Base-by-base conservation (phyloP, 2,888 invertebrate genomes). In the Nomada fabriciana region DNA sequence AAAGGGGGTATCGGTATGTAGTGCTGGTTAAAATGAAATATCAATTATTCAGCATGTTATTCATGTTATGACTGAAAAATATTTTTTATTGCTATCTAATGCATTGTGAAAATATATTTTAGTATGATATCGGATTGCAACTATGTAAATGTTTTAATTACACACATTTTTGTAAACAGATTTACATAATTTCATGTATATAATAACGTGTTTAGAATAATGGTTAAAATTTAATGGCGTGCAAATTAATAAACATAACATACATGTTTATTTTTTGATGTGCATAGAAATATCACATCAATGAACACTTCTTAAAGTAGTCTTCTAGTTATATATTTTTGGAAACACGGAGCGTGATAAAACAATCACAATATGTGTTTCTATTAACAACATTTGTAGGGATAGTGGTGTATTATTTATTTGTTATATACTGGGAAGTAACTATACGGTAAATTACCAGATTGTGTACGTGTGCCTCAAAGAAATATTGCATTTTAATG, bases 401-500 rank as follows among this genome's bases (percentile, higher is more conserved):
- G 2, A 50, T 36, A 43, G 61, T 59, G 20, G 43, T 55, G 25
- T 59, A 42, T 75, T 57, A 60, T 80, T 57, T 65, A 60, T 10
- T 47, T 67, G 15, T 42, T 60, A 36, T 57, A 75, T 10, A 25
- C 3, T 71, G 61, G 29, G 25, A 70, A 20, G 20, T 25, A 65
- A 36, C 13, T 57, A 43, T 67, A 55, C 64, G 23, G 25, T 57
- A 60, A 50, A n/a, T 68, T 11, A 61, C 11, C 74, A 10, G 60
- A 25, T 80, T 82, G 87, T 85, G 85, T 69, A 76, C 43, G 69
- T 88, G 89, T 88, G 89, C 89, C 85, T 88, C 88, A 88, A 88
- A 89, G 89, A 83, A 79, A n/a, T 50, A 61, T 52, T 53, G 10
- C 57, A 57, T 61, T 80, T 55, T n/a, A 13, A 47, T 61, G 18